phyloP scores from a whole-genome alignment of 2,797 vertebrate species.

The Rhodeus uyekii region DNA sequence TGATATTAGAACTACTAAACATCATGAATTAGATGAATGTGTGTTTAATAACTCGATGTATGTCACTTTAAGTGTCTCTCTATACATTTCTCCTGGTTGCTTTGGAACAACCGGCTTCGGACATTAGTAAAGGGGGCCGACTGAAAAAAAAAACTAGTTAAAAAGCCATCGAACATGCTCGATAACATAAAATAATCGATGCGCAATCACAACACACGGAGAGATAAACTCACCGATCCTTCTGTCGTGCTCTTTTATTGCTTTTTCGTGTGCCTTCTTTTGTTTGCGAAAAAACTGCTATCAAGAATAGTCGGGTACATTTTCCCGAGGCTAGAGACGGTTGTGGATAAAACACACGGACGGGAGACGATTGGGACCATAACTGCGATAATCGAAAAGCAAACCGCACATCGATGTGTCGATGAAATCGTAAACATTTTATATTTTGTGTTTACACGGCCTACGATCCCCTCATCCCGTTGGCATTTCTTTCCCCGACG shows the following conservation, averaged over 20 bases:
- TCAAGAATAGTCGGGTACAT: constrained; percentile 54
- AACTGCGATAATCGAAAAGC: background rate
- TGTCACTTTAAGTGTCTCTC: background rate
- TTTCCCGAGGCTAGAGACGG: constrained; percentile 45
- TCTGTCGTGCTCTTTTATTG: constrained; percentile 44
- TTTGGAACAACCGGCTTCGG: constrained; percentile 50
- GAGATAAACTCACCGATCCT: constrained; percentile 49
- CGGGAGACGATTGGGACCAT: constrained; percentile 19
- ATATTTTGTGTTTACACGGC: constrained; percentile 4
- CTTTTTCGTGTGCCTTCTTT: constrained; percentile 57
- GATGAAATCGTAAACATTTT: constrained; percentile 35
- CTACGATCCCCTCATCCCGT: constrained; percentile 47
- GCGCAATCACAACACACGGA: background rate
- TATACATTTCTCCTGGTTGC: background rate
- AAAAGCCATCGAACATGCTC: constrained; percentile 32
- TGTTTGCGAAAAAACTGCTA: constrained; percentile 57
- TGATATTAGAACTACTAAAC: background rate
- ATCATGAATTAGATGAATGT: background rate
- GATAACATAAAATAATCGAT: background rate
- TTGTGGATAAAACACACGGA: constrained; percentile 38
- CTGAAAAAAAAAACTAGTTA: constrained; percentile 36
- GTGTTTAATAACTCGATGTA: background rate
- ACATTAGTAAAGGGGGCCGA: constrained; percentile 34
- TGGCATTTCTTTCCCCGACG: constrained; percentile 52
- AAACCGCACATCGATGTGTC: constrained; percentile 1